Evolutionary conservation across 2,888 invertebrate genomes (phyloP), one percentile per base, ranked within the genome.

Genomic region (Heteropelma amictum): DNA sequence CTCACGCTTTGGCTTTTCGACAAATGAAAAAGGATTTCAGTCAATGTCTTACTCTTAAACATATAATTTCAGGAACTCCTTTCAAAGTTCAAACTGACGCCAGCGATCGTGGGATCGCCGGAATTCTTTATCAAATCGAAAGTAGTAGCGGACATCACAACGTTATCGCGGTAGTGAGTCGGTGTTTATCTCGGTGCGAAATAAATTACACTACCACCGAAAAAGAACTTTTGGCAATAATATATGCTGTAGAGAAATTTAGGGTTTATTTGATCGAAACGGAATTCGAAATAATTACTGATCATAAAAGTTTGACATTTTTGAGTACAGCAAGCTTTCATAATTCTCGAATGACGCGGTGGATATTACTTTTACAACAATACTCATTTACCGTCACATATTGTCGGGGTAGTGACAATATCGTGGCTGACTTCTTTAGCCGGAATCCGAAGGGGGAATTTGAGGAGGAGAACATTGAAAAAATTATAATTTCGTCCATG

Each of bases 91-190:
- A 79, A 6, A 49, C 49, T 2, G 49, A 49, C 12, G 49, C 49
- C 0, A 49, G 49, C 7, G 49, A 49, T 23, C 26, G 12, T 1
- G 49, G 49, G 1, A 49, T 28, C 6, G 7, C 26, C 14, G 49
- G 49, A 14, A 7, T 49, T 26, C n/a, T 81, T 3, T 81, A 71
- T 53, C 76, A 72, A 6, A 6, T 56, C 0, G n/a, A n/a, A n/a
- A 63, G 42, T 33, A 3, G 17, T 3, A 6, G 12, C 5, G 56
- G 47, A 3, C 28, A 26, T 5, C 26, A 49, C 19, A 49, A 28
- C 14, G 49, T 49, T 5, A 26, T 49, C 12, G 79, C 5, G 58
- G 17, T 49, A 6, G 49, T 75, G 17, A 81, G 81, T 47, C 77
- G 78, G 23, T 68, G 73, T n/a, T 60, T 82, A 1, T 49, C 26